Evolutionary conservation across 2,113 vertebrate genomes (phyloP).

Genomic region (Archilochus colubris): DNA sequence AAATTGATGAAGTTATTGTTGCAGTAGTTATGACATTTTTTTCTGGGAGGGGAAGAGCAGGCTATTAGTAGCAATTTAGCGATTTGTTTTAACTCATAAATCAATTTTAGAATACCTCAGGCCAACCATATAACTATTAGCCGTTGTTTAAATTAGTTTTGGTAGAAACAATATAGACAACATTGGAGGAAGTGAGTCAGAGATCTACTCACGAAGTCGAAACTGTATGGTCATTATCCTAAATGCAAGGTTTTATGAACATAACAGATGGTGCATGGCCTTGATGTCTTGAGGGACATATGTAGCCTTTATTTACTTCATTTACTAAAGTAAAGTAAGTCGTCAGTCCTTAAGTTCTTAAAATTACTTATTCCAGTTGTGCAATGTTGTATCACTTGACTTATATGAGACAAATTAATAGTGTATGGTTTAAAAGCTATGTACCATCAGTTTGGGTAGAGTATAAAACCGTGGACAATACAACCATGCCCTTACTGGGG

Average conservation of each 20-base stretch:
- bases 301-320: background rate
- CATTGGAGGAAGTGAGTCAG: background rate
- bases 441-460: background rate
- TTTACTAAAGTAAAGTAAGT: background rate
- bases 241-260: background rate
- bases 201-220: background rate
- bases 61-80: background rate
- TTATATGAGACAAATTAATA: background rate
- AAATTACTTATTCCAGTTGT: background rate
- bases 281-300: background rate
- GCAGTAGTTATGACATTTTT: background rate
- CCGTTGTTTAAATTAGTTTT: background rate
- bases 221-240: background rate
- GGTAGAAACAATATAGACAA: background rate
- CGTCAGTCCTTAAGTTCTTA: background rate
- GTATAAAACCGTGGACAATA: background rate
- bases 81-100: background rate
- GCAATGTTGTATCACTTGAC: background rate
- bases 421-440: background rate
- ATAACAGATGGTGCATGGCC: background rate
- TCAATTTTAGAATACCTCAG: background rate
- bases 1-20: background rate
- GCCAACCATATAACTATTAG: background rate
- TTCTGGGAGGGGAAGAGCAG: background rate
- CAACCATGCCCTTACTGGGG: background rate